A percentile compares a stretch with the other conserved stretches of the same genome.
These are phyloP conservation scores for Dendronephthya gigantea DNA, from an alignment of 64 coral and sea anemone species.

Conservation along the genomic window DNA sequence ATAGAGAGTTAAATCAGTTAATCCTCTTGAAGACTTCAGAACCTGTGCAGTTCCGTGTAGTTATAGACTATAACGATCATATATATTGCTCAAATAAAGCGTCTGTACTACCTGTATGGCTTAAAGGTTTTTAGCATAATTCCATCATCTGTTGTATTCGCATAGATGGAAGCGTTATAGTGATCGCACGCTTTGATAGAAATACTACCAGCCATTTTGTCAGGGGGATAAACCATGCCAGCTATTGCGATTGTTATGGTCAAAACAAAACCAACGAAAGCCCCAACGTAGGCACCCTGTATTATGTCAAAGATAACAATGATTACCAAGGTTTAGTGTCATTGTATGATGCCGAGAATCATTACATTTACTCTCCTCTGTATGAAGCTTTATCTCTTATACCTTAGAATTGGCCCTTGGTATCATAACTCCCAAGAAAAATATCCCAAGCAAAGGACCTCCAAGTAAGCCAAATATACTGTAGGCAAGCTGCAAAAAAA, in stretches of 20 bases:
- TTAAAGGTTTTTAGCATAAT: not conserved
- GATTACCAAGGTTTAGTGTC: too few relatives aligned
- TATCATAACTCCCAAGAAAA: constrained; percentile 57
- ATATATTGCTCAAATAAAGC: too few relatives aligned
- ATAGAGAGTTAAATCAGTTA: too few relatives aligned
- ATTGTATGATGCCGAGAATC: too few relatives aligned
- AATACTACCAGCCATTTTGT: constrained; percentile 7
- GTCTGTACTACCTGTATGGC: not conserved
- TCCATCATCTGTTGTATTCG: not conserved
- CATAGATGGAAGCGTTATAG: not conserved
- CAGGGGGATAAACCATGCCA: not conserved
- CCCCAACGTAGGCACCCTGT: not conserved
- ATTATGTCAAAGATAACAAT: not conserved
- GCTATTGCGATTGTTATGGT: not conserved
- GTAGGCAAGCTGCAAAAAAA: constrained; percentile 43
- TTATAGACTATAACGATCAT: too few relatives aligned
- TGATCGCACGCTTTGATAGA: not conserved
- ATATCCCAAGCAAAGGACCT: constrained; percentile 50
- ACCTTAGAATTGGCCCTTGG: constrained; percentile 79
- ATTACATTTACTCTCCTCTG: too few relatives aligned
- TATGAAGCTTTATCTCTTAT: not conserved
- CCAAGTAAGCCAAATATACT: constrained; percentile 49
- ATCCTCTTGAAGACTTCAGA: too few relatives aligned
- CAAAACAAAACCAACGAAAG: not conserved
- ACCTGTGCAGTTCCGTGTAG: too few relatives aligned